Evolutionary conservation across 2,113 vertebrate species (phyloP).

Genomic region (Nibea coibor): DNA sequence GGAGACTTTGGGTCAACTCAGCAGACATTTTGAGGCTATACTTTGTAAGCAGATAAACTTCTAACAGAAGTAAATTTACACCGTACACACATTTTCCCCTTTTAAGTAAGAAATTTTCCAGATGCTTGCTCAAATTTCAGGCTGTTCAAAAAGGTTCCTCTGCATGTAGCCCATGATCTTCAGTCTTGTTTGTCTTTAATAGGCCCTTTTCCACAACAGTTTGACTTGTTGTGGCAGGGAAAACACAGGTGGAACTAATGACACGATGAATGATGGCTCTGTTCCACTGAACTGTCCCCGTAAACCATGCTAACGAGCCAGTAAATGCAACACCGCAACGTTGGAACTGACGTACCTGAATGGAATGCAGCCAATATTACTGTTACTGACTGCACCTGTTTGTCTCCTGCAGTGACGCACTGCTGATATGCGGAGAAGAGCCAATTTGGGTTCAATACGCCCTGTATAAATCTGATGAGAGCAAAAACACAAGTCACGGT

Average conservation of each 20-base stretch:
- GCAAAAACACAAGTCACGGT: background rate
- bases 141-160: background rate
- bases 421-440: background rate
- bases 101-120: background rate
- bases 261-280: background rate
- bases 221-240: background rate
- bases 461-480: too few species aligned
- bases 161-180: background rate
- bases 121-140: background rate
- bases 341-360: background rate
- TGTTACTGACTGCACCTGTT: background rate
- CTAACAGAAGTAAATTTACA: background rate
- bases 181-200: background rate
- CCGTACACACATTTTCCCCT: background rate
- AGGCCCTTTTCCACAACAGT: background rate
- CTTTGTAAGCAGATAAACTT: background rate
- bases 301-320: background rate
- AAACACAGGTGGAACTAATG: slow-evolving; percentile 14
- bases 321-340: background rate
- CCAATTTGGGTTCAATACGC: background rate
- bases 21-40: background rate
- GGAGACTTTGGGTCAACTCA: background rate
- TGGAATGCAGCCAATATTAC: background rate
- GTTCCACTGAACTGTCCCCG: background rate
- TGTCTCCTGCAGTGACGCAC: background rate